Evolutionary conservation across 2,113 vertebrate genomes (phyloP).

Genomic region (Nycticryphes semicollaris): DNA sequence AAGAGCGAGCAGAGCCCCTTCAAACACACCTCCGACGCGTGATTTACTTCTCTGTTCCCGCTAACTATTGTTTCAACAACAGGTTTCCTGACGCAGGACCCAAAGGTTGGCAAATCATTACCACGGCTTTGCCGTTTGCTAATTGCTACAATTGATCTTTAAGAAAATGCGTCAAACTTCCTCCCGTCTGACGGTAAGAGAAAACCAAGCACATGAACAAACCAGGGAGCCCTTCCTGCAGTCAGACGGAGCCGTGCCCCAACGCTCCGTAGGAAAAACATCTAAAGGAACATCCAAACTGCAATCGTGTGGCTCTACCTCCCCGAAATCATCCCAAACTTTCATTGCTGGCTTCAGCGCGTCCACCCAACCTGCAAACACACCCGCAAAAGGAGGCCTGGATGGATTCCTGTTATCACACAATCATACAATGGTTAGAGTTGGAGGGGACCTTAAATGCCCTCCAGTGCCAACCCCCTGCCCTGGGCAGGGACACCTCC

Average conservation of each 20-base stretch:
- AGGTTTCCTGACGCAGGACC: not conserved
- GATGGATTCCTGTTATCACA: too few species aligned
- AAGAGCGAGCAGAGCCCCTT: not conserved
- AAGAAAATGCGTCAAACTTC: not conserved
- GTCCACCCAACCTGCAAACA: not conserved
- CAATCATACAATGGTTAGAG: too few species aligned
- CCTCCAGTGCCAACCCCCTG: too few species aligned
- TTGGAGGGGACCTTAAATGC: too few species aligned
- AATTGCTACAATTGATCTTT: not conserved
- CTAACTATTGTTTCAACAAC: not conserved
- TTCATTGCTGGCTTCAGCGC: not conserved
- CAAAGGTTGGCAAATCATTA: not conserved
- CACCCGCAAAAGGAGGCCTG: not conserved
- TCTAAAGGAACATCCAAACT: not conserved
- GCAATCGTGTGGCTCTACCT: not conserved
- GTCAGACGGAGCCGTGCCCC: not conserved
- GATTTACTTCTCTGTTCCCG: not conserved
- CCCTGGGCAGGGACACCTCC: too few species aligned
- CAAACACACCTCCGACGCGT: accelerated
- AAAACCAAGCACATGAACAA: not conserved
- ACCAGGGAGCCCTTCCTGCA: not conserved
- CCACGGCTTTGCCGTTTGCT: accelerated
- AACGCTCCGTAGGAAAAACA: not conserved
- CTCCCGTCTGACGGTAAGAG: not conserved
- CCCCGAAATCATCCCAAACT: accelerated